Evolutionary conservation across 2,113 vertebrate species (phyloP), one percentile per base, ranked within the genome.

Genomic region (Chrysemys picta): DNA sequence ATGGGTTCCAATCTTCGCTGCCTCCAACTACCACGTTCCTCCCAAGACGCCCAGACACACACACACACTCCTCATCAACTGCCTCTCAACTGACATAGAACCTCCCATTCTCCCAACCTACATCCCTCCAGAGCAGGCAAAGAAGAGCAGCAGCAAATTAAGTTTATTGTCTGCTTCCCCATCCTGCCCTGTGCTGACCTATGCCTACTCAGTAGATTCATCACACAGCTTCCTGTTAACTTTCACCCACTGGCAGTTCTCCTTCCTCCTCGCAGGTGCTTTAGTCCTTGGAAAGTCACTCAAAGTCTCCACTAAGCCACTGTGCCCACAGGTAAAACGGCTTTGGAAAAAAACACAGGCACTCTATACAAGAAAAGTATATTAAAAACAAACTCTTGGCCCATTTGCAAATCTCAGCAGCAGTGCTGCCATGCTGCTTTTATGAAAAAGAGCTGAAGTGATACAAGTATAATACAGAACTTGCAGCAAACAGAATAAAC

Each of bases 331-430:
- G 42, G 84, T 92, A 88, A 93, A 93, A 95, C 56, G n/a, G 52
- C 31, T 89, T 94, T 82, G 29, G 53, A 84, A 94, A 84, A 93
- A 96, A 94, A 65, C 16, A 42, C n/a, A 92, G 78, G 21, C 50
- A 47, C 50, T 45, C 38, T 8, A 82, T 78, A 21, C 19, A 85
- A 91, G 38, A 81, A 29, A 69, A 45, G n/a, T 50, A 50, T 80
- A 65, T 59, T 89, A 52, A 72, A 82, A 78, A 42, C 2, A 91
- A 85, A 22, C 22, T 94, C 93, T 42, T 89, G 83, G 53, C 56
- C 79, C 54, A 81, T 86, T 87, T 89, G 52, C 31, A 97, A 91
- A 47, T 93, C 59, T 88, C 76, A 88, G 65, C 45, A 93, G 86
- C 78, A 52, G 38, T 88, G 56, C 21, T 50, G 22, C 69, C 87